Conservation (phyloP, 2,888 invertebrate species). For the Xylota sylvarum region DNA sequence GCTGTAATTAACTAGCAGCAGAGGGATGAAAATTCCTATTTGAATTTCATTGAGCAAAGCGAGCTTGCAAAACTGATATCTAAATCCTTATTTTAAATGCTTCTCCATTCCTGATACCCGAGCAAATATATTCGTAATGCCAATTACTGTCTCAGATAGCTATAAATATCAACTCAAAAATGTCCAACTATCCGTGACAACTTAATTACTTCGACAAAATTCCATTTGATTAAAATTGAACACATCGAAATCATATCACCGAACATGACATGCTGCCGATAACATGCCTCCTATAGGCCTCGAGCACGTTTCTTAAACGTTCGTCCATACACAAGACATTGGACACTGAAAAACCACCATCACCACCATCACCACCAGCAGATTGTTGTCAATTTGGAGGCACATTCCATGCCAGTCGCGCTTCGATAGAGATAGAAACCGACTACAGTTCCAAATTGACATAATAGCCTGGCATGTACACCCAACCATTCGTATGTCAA, state of each 20-base stretch:
- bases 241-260: slow-evolving; percentile 68
- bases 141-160: not conserved
- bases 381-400: slow-evolving; percentile 74
- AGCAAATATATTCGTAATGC: not conserved
- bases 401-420: slow-evolving; percentile 70
- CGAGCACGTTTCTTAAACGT: slow-evolving; percentile 65
- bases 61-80: no score
- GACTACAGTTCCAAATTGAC: slow-evolving; percentile 67
- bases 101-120: no score
- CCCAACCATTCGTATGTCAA: slow-evolving; percentile 68
- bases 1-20: no score
- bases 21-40: no score
- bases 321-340: slow-evolving; percentile 47
- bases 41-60: no score
- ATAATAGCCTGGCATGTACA: slow-evolving; percentile 73
- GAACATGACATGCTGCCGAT: slow-evolving; percentile 72
- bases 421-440: slow-evolving; percentile 72
- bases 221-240: slow-evolving; percentile 70
- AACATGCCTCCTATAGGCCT: slow-evolving; percentile 67
- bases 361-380: slow-evolving; percentile 30
- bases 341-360: not conserved
- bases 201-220: slow-evolving; percentile 69
- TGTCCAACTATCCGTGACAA: slow-evolving; percentile 48
- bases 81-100: no score
- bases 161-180: not conserved